Base-by-base conservation (phyloP, 2,888 invertebrate species). In the Linyphia triangularis region DNA sequence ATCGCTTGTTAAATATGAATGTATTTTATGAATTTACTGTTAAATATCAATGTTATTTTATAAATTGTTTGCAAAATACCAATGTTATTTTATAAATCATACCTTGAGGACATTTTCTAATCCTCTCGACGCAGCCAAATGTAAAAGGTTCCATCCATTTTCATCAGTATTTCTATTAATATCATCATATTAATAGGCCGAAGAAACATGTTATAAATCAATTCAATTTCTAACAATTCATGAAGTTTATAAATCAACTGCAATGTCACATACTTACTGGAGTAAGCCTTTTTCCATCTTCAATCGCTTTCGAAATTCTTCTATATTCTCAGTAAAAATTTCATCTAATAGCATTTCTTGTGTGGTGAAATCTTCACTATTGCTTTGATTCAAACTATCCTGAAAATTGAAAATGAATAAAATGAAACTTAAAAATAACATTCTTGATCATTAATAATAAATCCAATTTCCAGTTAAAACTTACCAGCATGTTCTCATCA, bases 111-210 rank as follows among this genome's bases (percentile, higher is more conserved):
- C 73, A 26, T 70, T 19, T 1, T 75, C 67, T 4, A 67, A 24
- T 3, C 86, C 86, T 69, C 59, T 73, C 3, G 73, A 73, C 5
- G 86, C 79, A 7, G 86, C 65, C 13, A 86, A 9, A 73, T 86
- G 86, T 5, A 86, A 26, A 19, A 86, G 28, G 30, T 81, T 86
- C 65, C 37, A 65, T 10, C 86, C 86, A 24, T 81, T 73, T 16
- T 75, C 73, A 37, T 86, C 70, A n/a, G 40, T 59, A 13, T 61
- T 33, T 30, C 86, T 86, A 30, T 7, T 73, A 51, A 73, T 61
- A 28, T 19, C 7, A 37, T 22, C 28, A 37, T 33, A 69, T n/a
- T n/a, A 19, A 22, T 69, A n/a, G 33, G 33, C 33, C 24, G 0
- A 28, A n/a, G 0, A 24, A n/a, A 57, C 5, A 5, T 13, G 16